Conservation (phyloP, 1,140 invertebrate genomes). For the Cardiocondyla obscurior region DNA sequence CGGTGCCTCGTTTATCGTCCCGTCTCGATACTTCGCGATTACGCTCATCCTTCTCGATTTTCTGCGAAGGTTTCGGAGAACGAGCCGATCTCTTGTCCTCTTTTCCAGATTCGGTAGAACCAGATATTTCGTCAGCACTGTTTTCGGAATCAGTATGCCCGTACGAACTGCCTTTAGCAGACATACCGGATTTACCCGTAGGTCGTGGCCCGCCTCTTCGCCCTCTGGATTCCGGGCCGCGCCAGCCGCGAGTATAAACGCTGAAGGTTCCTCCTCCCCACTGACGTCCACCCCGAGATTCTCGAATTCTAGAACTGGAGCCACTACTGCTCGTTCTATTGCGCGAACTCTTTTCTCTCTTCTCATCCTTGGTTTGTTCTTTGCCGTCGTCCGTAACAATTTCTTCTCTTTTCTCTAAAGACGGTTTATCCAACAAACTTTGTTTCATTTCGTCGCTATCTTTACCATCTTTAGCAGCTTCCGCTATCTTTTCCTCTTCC, state of each 20-base stretch:
- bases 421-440: slow-evolving; percentile 78
- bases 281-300: slow-evolving; percentile 71
- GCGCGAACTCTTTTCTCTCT: slow-evolving; percentile 79
- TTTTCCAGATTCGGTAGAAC: slow-evolving; percentile 83
- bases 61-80: slow-evolving; percentile 83
- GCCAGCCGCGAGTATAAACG: slow-evolving; percentile 78
- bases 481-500: slow-evolving; percentile 78
- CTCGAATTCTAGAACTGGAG: slow-evolving; percentile 71
- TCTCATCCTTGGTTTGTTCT: slow-evolving; percentile 78
- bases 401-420: slow-evolving; percentile 78
- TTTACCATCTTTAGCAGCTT: slow-evolving; percentile 74
- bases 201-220: slow-evolving; percentile 75
- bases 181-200: slow-evolving; percentile 74
- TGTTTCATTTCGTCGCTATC: slow-evolving; percentile 76
- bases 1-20: slow-evolving; percentile 78
- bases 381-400: slow-evolving; percentile 75
- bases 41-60: slow-evolving; percentile 86
- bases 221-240: slow-evolving; percentile 78
- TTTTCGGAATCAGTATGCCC: slow-evolving; percentile 86
- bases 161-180: slow-evolving; percentile 80
- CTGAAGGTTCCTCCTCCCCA: slow-evolving; percentile 77
- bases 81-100: slow-evolving; percentile 81
- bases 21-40: slow-evolving; percentile 81
- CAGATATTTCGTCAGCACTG: slow-evolving; percentile 85
- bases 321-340: slow-evolving; percentile 76